These are phyloP conservation scores for Chaetodon trifascialis DNA, from an alignment of 2,113 vertebrate species.

Conservation along the genomic window DNA sequence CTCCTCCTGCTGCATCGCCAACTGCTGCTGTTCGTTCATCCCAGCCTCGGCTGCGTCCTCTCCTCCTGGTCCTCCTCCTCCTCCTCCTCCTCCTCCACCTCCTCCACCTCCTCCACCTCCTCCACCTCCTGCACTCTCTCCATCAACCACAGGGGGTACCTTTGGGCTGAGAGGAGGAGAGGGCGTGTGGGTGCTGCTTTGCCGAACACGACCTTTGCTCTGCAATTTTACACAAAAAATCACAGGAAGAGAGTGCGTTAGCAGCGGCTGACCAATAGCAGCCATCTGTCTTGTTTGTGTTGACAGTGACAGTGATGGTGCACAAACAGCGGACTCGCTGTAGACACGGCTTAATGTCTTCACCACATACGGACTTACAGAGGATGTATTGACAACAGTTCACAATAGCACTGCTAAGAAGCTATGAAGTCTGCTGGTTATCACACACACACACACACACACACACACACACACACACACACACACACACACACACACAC, in stretches of 20 bases:
- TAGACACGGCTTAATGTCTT: slow-evolving; percentile 27
- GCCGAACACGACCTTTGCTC: slow-evolving; percentile 87
- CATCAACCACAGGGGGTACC: slow-evolving; percentile 78
- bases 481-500: slow-evolving; percentile 32
- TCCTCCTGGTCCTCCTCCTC: slow-evolving; percentile 75
- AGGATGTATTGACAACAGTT: slow-evolving; percentile 28
- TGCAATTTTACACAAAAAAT: slow-evolving; percentile 66
- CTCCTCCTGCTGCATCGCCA: slow-evolving; percentile 94
- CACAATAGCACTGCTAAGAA: slow-evolving; percentile 32
- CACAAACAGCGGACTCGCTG: slow-evolving; percentile 25
- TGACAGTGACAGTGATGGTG: slow-evolving; percentile 21
- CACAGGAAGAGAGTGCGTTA: neutral
- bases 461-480: slow-evolving; percentile 13
- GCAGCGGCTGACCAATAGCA: neutral
- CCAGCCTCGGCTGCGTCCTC: slow-evolving; percentile 85
- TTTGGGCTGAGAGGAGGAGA: slow-evolving; percentile 85
- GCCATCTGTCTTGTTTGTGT: neutral
- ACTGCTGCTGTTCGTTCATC: slow-evolving; percentile 90
- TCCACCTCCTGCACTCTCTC: slow-evolving; percentile 80
- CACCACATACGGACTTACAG: slow-evolving; percentile 37
- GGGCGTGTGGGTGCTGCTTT: slow-evolving; percentile 78
- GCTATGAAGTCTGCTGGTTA: slow-evolving; percentile 17
- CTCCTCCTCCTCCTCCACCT: slow-evolving; percentile 53
- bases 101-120: slow-evolving; percentile 62
- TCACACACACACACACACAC: neutral